phyloP scores from a whole-genome alignment of 2,113 vertebrate species.

The Chaetorhynchus papuensis region DNA sequence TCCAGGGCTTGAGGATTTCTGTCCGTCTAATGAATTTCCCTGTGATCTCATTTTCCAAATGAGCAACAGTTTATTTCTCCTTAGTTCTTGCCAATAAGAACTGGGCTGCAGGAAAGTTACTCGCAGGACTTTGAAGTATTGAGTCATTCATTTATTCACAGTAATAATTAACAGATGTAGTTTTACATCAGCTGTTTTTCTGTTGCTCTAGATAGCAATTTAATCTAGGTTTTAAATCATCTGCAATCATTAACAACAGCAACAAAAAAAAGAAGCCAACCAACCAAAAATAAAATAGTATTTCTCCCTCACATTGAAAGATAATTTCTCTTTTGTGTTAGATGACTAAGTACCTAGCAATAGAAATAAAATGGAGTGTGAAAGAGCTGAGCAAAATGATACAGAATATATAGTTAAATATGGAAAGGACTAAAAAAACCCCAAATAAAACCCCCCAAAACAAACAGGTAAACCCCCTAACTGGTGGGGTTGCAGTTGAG shows the following conservation, averaged over 20 bases:
- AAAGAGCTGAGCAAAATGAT: not conserved
- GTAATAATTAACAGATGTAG: not conserved
- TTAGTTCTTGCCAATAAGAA: not conserved
- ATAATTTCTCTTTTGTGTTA: not conserved
- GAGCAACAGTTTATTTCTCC: not conserved
- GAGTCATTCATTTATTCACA: not conserved
- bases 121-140: not conserved
- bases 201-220: not conserved
- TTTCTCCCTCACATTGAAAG: not conserved
- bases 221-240: not conserved
- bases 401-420: not conserved
- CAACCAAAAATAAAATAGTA: not conserved
- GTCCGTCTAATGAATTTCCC: not conserved
- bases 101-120: not conserved
- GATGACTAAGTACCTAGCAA: not conserved
- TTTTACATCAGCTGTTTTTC: slow-evolving; percentile 1
- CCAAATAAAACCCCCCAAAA: not conserved
- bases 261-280: not conserved
- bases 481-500: not conserved
- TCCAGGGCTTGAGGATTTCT: not conserved
- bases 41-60: not conserved
- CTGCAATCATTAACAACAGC: not conserved
- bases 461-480: accelerated
- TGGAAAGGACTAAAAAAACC: not conserved
- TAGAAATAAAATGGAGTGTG: not conserved